These are phyloP conservation scores for Mesaphorura yosii DNA, from an alignment of 1,140 invertebrate genomes.

Conservation along the genomic window DNA sequence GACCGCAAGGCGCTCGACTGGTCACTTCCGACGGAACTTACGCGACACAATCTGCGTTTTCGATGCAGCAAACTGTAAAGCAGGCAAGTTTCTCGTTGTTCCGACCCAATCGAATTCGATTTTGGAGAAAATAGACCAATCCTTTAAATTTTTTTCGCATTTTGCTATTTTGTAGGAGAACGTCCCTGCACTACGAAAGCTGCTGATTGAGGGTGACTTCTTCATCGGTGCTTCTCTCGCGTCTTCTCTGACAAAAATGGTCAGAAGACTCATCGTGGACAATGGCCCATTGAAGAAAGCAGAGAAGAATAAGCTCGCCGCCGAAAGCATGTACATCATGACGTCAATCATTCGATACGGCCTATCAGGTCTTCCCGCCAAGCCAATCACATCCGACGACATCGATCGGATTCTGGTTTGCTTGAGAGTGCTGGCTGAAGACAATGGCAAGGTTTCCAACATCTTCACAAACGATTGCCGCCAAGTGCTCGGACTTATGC, in stretches of 20 bases:
- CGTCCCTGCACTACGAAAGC: conserved; percentile 64
- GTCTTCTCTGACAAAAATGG: conserved; percentile 81
- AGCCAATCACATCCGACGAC: conserved; percentile 90
- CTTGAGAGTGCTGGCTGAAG: conserved; percentile 64
- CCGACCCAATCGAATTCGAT: neutral
- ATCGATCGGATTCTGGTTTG: conserved; percentile 79
- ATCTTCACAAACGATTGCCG: conserved; percentile 71
- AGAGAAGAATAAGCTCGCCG: conserved; percentile 54
- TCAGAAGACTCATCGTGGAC: conserved; percentile 46
- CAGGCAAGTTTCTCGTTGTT: conserved; percentile 15
- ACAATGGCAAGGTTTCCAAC: conserved; percentile 33
- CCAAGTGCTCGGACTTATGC: conserved; percentile 69
- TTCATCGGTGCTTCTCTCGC: conserved; percentile 87
- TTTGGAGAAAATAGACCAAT: too few species aligned
- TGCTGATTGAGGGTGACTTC: conserved; percentile 88
- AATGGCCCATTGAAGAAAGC: conserved; percentile 5
- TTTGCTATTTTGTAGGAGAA: conserved; percentile 15
- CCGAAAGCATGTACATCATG: conserved; percentile 79
- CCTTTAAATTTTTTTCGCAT: conserved; percentile 6
- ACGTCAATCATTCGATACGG: conserved; percentile 75
- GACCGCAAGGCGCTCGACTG: conserved; percentile 34
- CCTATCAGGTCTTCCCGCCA: conserved; percentile 45
- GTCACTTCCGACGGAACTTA: conserved; percentile 99
- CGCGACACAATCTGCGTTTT: conserved; percentile 94
- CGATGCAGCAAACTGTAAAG: conserved; percentile 51